phyloP scores from a whole-genome alignment of 1,140 invertebrate species.

The Eubasilissa regina region DNA sequence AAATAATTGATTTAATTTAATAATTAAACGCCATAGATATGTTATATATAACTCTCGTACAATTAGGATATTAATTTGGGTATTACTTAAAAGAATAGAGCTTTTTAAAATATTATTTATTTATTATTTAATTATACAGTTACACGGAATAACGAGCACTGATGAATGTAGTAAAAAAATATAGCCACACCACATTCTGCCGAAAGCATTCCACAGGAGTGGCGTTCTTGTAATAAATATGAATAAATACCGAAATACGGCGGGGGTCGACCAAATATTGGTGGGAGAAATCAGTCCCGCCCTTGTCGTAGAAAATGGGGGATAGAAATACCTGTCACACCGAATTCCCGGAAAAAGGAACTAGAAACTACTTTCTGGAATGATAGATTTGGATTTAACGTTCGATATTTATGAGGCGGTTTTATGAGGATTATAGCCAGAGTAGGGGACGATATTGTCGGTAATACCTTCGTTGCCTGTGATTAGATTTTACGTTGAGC shows the following conservation, averaged over 20 bases:
- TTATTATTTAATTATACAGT: no score
- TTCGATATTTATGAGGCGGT: neutral
- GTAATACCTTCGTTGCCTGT: no score
- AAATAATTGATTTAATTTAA: no score
- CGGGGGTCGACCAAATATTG: neutral
- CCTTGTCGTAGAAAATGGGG: neutral
- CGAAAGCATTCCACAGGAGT: neutral
- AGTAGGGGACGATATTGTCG: neutral
- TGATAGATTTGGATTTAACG: conserved; percentile 21
- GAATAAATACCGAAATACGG: neutral
- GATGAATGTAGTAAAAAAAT: neutral
- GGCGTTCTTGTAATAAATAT: conserved; percentile 22
- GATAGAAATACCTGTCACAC: conserved; percentile 20
- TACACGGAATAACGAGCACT: no score
- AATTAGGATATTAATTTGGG: no score
- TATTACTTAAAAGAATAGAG: no score
- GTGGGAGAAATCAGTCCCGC: neutral
- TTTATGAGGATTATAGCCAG: neutral
- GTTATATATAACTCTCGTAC: no score
- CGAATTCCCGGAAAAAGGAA: neutral
- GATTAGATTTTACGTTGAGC: no score
- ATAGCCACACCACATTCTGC: neutral
- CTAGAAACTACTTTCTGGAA: conserved; percentile 15
- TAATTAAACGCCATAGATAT: no score
- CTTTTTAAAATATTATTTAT: no score